phyloP scores from a whole-genome alignment of 1,140 invertebrate genomes.

The Platyscapa corneri region DNA sequence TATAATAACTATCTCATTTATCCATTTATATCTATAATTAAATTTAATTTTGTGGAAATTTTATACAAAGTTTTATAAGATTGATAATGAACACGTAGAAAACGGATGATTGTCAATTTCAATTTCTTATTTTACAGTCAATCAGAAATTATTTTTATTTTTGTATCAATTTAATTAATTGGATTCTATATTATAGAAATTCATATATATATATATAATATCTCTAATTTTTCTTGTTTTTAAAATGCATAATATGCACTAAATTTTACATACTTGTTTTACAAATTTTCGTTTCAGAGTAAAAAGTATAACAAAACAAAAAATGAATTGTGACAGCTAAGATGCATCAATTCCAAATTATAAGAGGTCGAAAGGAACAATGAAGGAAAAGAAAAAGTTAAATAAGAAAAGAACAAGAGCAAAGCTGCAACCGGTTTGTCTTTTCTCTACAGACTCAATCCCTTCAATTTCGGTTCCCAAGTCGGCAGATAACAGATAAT shows the following conservation, averaged over 20 bases:
- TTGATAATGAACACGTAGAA: no score
- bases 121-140: no score
- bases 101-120: no score
- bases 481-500: constrained; percentile 45
- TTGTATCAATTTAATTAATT: no score
- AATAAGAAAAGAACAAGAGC: constrained; percentile 24
- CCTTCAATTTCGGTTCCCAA: constrained; percentile 46
- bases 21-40: no score
- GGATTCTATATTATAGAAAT: no score
- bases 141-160: no score
- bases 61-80: no score
- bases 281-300: background rate
- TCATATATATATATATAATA: no score
- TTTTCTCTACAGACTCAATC: constrained; percentile 28
- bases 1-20: no score
- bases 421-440: constrained; percentile 48
- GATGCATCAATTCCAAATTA: constrained; percentile 30
- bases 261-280: background rate
- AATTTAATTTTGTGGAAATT: no score
- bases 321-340: constrained; percentile 10
- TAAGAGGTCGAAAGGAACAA: constrained; percentile 12
- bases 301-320: background rate
- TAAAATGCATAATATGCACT: background rate
- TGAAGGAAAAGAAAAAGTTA: constrained; percentile 12
- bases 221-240: no score